Base-by-base conservation (phyloP, 2,113 vertebrate species). In the Planiliza haematocheilus region DNA sequence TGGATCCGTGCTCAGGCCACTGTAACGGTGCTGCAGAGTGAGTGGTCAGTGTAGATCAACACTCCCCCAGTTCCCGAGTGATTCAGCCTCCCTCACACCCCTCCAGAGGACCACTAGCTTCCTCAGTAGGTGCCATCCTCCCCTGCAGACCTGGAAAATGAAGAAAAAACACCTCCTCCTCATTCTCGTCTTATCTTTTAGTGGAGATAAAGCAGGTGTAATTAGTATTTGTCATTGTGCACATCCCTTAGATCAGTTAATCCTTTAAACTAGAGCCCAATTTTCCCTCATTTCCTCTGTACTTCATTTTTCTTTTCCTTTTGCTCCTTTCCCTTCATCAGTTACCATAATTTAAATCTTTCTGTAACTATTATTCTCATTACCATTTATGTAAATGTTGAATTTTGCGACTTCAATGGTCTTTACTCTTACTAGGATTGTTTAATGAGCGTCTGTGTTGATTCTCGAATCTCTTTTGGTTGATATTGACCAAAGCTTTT, bases 1-100 rank as follows among this genome's bases (percentile, higher is more conserved):
- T 99, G 97, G 97, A 98, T 98, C 92, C 95, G 97, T 89, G 96
- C 97, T 89, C 97, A 98, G 95, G 96, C 97, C 94, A 97, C 96
- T 67, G 94, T 98, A 93, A 95, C 93, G 86, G 94, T 98, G 93
- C 94, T 98, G 94, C 96, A 96, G 96, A 98, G 97, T 99, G 97
- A 98, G 97, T 99, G 90, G 89, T 82, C 88, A 57, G 70, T 69
- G 79, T 85, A 77, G 84, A 77, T 48, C 50, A 52, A 50, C 24
- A 52, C 10, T 7, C 21, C 49, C 18, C 37, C 37, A 36, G 43
- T 8, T 76, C 68, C 77, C 38, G 43, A 34, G 66, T 84, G 81
- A 78, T 45, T 65, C 70, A 78, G 69, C 75, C 70, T 82, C 64
- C 79, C 69, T 65, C 67, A 12, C 4, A 60, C 72, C 63, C 69